Conservation (phyloP, 1,140 invertebrate genomes). For the Bombyx mori region ASM3026992v2 NC_085133.1:2436001-2436500, state of each 20-base stretch:
- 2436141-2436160: slow-evolving; percentile 77
- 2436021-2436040: slow-evolving; percentile 87
- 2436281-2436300: slow-evolving; percentile 76
- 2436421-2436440: slow-evolving; percentile 99
- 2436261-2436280: slow-evolving; percentile 87
- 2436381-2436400: slow-evolving; percentile 98
- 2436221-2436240: slow-evolving; percentile 73
- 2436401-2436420: slow-evolving; percentile 98
- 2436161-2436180: slow-evolving; percentile 73
- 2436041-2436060: slow-evolving; percentile 80
- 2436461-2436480: slow-evolving; percentile 99
- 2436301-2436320: slow-evolving; percentile 64
- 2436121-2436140: slow-evolving; percentile 67
- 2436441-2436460: slow-evolving; percentile 99
- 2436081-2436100: slow-evolving; percentile 93
- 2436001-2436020: slow-evolving; percentile 93
- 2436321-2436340: slow-evolving; percentile 69
- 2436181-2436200: slow-evolving; percentile 77
- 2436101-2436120: slow-evolving; percentile 78
- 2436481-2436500: slow-evolving; percentile 99
- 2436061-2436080: slow-evolving; percentile 81
- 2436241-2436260: slow-evolving; percentile 79
- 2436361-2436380: slow-evolving; percentile 90
- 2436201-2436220: slow-evolving; percentile 75
- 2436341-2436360: slow-evolving; percentile 76